Conservation (phyloP, 2,797 vertebrate genomes). For the Sebastes trivittatus region DNA sequence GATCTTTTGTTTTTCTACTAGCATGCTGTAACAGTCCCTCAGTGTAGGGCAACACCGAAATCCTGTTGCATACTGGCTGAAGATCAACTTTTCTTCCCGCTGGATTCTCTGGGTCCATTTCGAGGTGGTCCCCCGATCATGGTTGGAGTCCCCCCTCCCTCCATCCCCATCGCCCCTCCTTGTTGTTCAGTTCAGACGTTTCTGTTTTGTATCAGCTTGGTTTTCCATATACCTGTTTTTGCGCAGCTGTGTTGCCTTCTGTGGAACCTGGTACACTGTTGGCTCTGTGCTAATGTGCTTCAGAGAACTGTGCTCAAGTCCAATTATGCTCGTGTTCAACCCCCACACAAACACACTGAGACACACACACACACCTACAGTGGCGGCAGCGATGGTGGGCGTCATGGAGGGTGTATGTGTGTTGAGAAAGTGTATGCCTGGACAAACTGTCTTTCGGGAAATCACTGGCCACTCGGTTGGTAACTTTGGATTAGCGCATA, state of each 20-base stretch:
- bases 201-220: constrained; percentile 77
- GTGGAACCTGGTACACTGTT: constrained; percentile 58
- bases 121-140: constrained; percentile 47
- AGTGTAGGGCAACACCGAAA: constrained; percentile 25
- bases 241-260: constrained; percentile 59
- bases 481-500: background rate
- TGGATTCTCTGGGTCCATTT: constrained; percentile 26
- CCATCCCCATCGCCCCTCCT: constrained; percentile 30
- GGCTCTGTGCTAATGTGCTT: constrained; percentile 69
- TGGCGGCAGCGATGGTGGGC: constrained; percentile 5
- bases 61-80: constrained; percentile 23
- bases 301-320: constrained; percentile 57
- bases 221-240: constrained; percentile 76
- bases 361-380: background rate
- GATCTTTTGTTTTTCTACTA: constrained; percentile 36
- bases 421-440: background rate
- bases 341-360: background rate
- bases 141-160: constrained; percentile 6
- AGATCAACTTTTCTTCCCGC: constrained; percentile 18
- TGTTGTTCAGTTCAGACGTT: constrained; percentile 62
- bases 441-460: background rate
- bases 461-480: background rate
- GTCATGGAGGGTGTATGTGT: background rate
- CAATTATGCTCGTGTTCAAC: constrained; percentile 49
- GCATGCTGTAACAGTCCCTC: constrained; percentile 31